phyloP scores from a whole-genome alignment of 2,888 invertebrate species.

The Terebella lapidaria region DNA sequence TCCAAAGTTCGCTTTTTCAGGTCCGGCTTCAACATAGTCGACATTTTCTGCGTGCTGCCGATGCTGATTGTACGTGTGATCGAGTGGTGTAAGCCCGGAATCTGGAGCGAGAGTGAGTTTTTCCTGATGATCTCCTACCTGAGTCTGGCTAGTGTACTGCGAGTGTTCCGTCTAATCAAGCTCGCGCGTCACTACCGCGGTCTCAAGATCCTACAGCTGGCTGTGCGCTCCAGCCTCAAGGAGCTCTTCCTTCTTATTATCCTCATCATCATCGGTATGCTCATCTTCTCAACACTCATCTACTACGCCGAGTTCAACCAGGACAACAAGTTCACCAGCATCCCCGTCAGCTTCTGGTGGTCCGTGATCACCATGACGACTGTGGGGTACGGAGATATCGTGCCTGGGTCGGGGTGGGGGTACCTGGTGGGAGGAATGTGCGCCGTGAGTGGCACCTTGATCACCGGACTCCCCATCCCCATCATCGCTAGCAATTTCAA shows the following conservation, averaged over 20 bases:
- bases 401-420: slow-evolving; percentile 9
- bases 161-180: slow-evolving; percentile 15
- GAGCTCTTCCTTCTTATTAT: slow-evolving; percentile 17
- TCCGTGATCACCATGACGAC: slow-evolving; percentile 20
- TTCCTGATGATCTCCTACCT: slow-evolving; percentile 11
- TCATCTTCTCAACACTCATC: slow-evolving; percentile 17
- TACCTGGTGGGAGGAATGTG: slow-evolving; percentile 16
- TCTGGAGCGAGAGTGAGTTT: slow-evolving; percentile 6
- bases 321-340: slow-evolving; percentile 7
- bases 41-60: slow-evolving; percentile 20
- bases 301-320: slow-evolving; percentile 17
- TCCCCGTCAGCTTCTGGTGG: slow-evolving; percentile 21
- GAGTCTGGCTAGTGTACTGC: slow-evolving; percentile 13
- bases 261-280: slow-evolving; percentile 18
- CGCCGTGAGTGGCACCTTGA: slow-evolving; percentile 13
- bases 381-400: slow-evolving; percentile 19
- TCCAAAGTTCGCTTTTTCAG: slow-evolving; percentile 10
- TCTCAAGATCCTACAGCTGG: slow-evolving; percentile 15
- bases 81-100: not conserved
- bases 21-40: slow-evolving; percentile 15
- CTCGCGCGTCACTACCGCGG: slow-evolving; percentile 14
- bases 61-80: slow-evolving; percentile 4
- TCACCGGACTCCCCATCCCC: slow-evolving; percentile 18
- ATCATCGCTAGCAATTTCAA: slow-evolving; percentile 21
- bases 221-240: slow-evolving; percentile 7